Evolutionary conservation across 2,888 invertebrate species (phyloP), one percentile per base, ranked within the genome.

Genomic region (Gastracanthus pulcherrimus): DNA sequence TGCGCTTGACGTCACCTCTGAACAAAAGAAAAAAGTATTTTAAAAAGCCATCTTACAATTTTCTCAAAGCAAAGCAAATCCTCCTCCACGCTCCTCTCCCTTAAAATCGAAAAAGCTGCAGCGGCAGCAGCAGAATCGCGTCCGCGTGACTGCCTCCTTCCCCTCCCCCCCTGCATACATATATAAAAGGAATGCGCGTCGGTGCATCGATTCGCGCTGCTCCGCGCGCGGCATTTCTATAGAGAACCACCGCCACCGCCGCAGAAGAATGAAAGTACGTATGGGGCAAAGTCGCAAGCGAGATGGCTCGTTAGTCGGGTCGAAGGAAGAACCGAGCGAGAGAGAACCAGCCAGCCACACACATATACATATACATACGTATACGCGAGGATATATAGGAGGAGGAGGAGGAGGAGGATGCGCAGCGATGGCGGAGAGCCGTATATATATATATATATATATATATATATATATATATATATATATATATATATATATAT

Each of bases 281-380:
- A 11, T 64, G 62, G 84, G 84, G 82, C 84, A 83, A 85, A 58
- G 82, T 80, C 84, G 83, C 84, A 84, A 82, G 78, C 83, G 83
- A 85, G 86, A 87, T 87, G 86, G 87, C 89, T 89, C 88, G 89
- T 89, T 87, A 89, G 89, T 86, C 84, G 87, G 83, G 86, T 81
- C 72, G 81, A 83, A 81, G 45, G 66, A 51, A 58, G 41, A 84
- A 84, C 75, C 82, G 82, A 74, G 84, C n/a, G n/a, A n/a, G n/a
- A n/a, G n/a, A n/a, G n/a, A n/a, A n/a, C n/a, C n/a, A n/a, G n/a
- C n/a, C n/a, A n/a, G n/a, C n/a, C n/a, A n/a, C n/a, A n/a, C 83
- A 84, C 83, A 84, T 76, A 83, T 82, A 81, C 77, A 51, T 31
- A 71, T 71, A 71, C 19, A 34, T 9, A 55, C 48, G 62, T 51